Evolutionary conservation across 2,888 invertebrate species (phyloP).

Genomic region (Nomada goodeniana): DNA sequence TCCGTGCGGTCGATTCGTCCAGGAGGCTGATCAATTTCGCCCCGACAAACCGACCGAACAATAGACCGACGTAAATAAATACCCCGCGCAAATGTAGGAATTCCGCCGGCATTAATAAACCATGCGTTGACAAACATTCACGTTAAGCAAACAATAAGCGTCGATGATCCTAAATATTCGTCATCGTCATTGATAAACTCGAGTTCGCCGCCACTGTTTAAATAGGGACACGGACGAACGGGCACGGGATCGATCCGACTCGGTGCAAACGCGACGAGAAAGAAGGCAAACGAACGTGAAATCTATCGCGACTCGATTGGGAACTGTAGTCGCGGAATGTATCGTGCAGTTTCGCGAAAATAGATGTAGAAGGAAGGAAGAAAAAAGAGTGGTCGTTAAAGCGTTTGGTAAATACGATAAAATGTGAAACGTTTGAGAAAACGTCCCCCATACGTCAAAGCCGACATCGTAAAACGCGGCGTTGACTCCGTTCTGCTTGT

Average conservation of each 20-base stretch:
- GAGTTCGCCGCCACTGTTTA: constrained; percentile 35
- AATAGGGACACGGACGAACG: constrained; percentile 3
- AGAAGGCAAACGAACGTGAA: background rate
- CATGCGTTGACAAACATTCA: constrained; percentile 40
- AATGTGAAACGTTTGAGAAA: constrained; percentile 38
- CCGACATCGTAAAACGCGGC: constrained; percentile 22
- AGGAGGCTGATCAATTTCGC: constrained; percentile 42
- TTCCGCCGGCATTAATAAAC: constrained; percentile 52
- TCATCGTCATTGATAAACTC: constrained; percentile 47
- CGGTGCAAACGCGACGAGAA: background rate
- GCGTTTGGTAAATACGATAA: constrained; percentile 37
- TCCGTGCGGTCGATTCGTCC: constrained; percentile 29
- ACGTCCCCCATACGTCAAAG: constrained; percentile 40
- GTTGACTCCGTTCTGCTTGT: constrained; percentile 39
- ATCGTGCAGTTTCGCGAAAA: background rate
- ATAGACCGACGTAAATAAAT: constrained; percentile 54
- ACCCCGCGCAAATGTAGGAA: constrained; percentile 16
- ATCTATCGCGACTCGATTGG: background rate
- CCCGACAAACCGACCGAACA: constrained; percentile 39
- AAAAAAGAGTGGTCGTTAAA: constrained; percentile 8
- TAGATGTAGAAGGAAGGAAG: background rate
- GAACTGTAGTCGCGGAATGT: background rate
- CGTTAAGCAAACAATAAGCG: constrained; percentile 57
- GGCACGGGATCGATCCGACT: constrained; percentile 2
- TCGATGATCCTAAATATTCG: constrained; percentile 54